Evolutionary conservation across 2,113 vertebrate species (phyloP), one percentile per base, ranked within the genome.

Genomic region (Festucalex cinctus): DNA sequence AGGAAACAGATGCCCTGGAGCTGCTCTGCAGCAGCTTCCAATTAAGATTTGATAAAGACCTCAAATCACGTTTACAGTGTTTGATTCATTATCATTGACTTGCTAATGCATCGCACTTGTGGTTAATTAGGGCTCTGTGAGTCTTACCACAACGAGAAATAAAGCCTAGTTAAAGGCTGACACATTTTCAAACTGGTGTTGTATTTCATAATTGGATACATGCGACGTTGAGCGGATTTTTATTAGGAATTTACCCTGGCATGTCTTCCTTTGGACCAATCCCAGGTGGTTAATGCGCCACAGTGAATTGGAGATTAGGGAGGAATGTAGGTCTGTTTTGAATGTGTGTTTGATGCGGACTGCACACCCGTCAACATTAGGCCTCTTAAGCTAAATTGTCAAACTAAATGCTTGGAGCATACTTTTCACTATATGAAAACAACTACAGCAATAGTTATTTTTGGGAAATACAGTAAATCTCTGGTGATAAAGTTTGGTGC

Each of bases 291-390:
- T 83, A 80, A 77, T 84, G 76, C 75, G 77, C 73, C 43, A 71
- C 74, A 78, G 58, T 51, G 73, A 83, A 51, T 32, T 60, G 48
- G 51, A 77, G 61, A 83, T 88, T 75, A 77, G 73, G 36, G 44
- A 76, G 73, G 79, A 87, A 86, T 86, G 81, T 77, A 68, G 63
- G 63, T 82, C 80, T 89, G 85, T 73, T 87, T 82, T 73, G 60
- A 75, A 75, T 75, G 70, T 73, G 60, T 66, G 71, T 81, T 82
- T 83, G 73, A 80, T 79, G 71, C 36, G 49, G 53, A 59, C 68
- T 80, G 46, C 51, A 48, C 66, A 74, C 72, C 69, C 74, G 76
- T 83, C 74, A 84, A 48, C 58, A 73, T 82, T 57, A 46, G 74
- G 69, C 58, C 43, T 63, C 80, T 58, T 32, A 66, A 70, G 53